Evolutionary conservation across 1,140 invertebrate genomes (phyloP), one percentile per base, ranked within the genome.

Genomic region (Agraylea sexmaculata): DNA sequence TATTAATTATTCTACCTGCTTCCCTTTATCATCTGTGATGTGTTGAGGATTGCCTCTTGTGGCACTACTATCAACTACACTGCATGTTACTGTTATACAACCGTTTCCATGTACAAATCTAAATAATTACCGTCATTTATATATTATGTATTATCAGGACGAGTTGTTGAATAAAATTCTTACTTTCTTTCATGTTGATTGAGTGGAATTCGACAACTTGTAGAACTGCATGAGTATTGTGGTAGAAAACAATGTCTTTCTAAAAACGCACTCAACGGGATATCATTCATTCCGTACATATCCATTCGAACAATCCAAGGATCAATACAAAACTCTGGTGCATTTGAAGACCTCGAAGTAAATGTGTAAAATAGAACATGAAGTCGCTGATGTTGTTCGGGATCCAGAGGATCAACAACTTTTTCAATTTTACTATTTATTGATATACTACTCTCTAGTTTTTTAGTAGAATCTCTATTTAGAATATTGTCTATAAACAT

Each of bases 261-360:
- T 2, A 99, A 65, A 60, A 98, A 99, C 44, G 79, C 81, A 27
- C 93, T 95, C 3, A 99, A 59, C 3, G 92, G 83, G 43, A 97
- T 94, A 58, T 99, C 95, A 53, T 93, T 88, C 12, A 76, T 70
- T 0, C 88, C 89, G 61, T 98, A 97, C 59, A 94, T 86, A 47
- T 93, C 85, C 87, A 98, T 98, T 33, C 80, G 79, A 0, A 92
- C 78, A 13, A 91, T 74, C 83, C 85, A 87, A 0, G 89, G 89
- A 53, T 84, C 81, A 2, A 92, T 83, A 57, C 90, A 93, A 57
- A 88, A 92, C 30, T 80, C 77, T 0, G 88, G 87, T 8, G 80
- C 76, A 54, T 89, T 85, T 15, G 74, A 68, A 0, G 84, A 87
- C 29, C 78, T 76, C 45, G 75, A 74, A 39, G 87, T 83, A 55